Conservation (phyloP, 1,140 invertebrate genomes). For the Aphaenogaster floridana region DNA sequence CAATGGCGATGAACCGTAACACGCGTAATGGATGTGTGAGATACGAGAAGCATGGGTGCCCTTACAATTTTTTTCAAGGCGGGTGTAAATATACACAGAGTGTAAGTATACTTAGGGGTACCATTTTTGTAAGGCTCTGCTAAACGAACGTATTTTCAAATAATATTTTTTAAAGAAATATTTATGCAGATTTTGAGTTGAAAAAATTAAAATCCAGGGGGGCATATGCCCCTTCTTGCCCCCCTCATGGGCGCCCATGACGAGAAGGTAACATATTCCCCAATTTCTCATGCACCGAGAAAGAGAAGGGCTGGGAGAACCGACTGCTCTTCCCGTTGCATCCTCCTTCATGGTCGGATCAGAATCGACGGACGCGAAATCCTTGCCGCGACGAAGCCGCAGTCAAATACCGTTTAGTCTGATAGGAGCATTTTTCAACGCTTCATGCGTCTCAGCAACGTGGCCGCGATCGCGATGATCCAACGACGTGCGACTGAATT, state of each 20-base stretch:
- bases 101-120: too few relatives aligned
- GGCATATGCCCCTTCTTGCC: too few relatives aligned
- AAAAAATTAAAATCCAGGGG: too few relatives aligned
- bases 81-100: too few relatives aligned
- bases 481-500: not conserved
- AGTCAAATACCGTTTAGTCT: constrained; percentile 77
- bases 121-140: too few relatives aligned
- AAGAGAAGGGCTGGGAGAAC: constrained; percentile 53
- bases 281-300: constrained; percentile 58
- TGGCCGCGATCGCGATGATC: not conserved
- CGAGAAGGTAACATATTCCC: constrained; percentile 28
- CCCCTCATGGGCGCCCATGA: too few relatives aligned
- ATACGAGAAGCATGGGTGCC: not conserved
- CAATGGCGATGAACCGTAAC: constrained; percentile 40
- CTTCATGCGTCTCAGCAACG: constrained; percentile 55
- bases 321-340: constrained; percentile 38
- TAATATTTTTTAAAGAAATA: too few relatives aligned
- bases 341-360: constrained; percentile 64
- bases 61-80: too few relatives aligned
- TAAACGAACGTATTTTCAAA: too few relatives aligned
- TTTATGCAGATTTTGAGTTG: too few relatives aligned
- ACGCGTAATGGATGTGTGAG: constrained; percentile 5
- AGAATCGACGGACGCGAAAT: constrained; percentile 55
- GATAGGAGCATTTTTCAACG: constrained; percentile 76
- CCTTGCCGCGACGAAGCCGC: constrained; percentile 59